Conservation (phyloP, 2,113 vertebrate genomes). For the Columbina picui region DNA sequence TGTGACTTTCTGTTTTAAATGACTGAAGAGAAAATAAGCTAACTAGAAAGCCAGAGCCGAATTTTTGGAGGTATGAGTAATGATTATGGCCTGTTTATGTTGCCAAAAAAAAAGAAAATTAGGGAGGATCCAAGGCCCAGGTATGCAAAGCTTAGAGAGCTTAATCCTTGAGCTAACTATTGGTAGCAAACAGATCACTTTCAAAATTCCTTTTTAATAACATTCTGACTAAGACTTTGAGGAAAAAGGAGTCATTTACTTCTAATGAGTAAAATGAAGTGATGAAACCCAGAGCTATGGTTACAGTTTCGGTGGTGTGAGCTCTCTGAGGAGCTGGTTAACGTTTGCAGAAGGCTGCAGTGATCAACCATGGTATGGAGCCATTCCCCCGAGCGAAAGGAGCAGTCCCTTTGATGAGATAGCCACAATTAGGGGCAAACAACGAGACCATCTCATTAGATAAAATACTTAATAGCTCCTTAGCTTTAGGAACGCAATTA, state of each 20-base stretch:
- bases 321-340: not conserved
- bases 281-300: not conserved
- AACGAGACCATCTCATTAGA: not conserved
- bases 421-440: not conserved
- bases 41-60: slow-evolving; percentile 12
- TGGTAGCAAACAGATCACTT: not conserved
- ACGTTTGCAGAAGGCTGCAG: not conserved
- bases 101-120: not conserved
- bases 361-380: not conserved
- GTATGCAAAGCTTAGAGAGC: not conserved
- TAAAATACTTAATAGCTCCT: not conserved
- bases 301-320: not conserved
- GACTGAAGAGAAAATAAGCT: not conserved
- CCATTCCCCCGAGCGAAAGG: not conserved
- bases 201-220: not conserved
- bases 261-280: not conserved
- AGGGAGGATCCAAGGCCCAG: not conserved
- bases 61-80: slow-evolving; percentile 3
- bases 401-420: not conserved
- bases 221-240: not conserved
- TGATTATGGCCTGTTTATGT: not conserved
- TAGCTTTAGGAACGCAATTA: not conserved
- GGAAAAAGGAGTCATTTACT: not conserved
- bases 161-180: not conserved
- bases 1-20: not conserved